These are phyloP conservation scores for Yponomeuta cagnagella DNA, from an alignment of 2,888 invertebrate species.

Conservation along the genomic window DNA sequence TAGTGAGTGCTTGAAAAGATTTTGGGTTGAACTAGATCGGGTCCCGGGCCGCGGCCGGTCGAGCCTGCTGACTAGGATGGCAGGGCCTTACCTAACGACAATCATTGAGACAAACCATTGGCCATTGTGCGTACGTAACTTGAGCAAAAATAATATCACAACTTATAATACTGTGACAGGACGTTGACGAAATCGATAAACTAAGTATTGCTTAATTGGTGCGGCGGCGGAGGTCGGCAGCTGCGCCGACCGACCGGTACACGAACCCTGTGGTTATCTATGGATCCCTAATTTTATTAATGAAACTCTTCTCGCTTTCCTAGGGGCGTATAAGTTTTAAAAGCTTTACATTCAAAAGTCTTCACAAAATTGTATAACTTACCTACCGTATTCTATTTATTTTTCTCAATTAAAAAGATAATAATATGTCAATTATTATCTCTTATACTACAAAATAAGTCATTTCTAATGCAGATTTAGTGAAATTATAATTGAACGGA, in stretches of 20 bases:
- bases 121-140: constrained; percentile 5
- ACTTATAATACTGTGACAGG: constrained; percentile 9
- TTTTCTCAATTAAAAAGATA: constrained; percentile 46
- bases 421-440: constrained; percentile 47
- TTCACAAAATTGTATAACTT: constrained; percentile 68
- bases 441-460: constrained; percentile 41
- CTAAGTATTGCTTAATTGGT: neutral
- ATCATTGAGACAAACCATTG: neutral
- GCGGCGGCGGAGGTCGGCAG: constrained; percentile 32
- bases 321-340: constrained; percentile 62
- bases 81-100: neutral
- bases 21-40: constrained; percentile 12
- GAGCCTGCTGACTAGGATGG: neutral
- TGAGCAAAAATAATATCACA: constrained; percentile 12
- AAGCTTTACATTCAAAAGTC: constrained; percentile 65
- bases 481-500: constrained; percentile 20
- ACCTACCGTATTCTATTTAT: constrained; percentile 52
- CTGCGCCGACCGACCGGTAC: constrained; percentile 68
- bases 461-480: constrained; percentile 28
- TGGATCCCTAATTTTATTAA: constrained; percentile 53
- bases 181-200: neutral
- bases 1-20: constrained; percentile 43
- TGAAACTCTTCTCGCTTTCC: constrained; percentile 43
- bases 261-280: constrained; percentile 58
- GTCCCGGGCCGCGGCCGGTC: neutral